Conservation (phyloP, 1,140 invertebrate species). For the Lycorma delicatula region DNA sequence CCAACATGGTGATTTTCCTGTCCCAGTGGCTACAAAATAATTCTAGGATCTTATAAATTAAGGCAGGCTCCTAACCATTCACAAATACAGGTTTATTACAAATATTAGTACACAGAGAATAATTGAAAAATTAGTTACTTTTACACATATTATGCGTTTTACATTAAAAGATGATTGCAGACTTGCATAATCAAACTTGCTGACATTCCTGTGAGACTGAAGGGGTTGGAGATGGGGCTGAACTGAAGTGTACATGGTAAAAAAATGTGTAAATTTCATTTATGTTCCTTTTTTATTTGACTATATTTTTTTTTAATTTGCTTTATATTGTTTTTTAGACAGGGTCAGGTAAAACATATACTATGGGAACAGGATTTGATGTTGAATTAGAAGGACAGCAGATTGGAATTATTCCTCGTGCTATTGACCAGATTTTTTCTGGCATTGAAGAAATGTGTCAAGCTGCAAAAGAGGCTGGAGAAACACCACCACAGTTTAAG, state of each 20-base stretch:
- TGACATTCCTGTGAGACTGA: too few relatives aligned
- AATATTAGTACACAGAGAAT: too few relatives aligned
- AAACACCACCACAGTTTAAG: slow-evolving; percentile 63
- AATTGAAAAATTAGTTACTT: too few relatives aligned
- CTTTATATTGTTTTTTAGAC: slow-evolving; percentile 60
- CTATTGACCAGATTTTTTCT: slow-evolving; percentile 81
- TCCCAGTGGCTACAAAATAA: too few relatives aligned
- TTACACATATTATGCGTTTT: too few relatives aligned
- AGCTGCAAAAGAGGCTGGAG: slow-evolving; percentile 47
- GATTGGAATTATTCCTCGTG: slow-evolving; percentile 87
- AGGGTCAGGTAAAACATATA: slow-evolving; percentile 95
- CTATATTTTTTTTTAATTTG: neutral
- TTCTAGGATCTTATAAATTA: too few relatives aligned
- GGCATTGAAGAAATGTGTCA: slow-evolving; percentile 62
- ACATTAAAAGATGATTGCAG: too few relatives aligned
- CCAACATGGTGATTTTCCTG: too few relatives aligned
- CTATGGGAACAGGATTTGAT: slow-evolving; percentile 98
- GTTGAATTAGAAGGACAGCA: slow-evolving; percentile 60
- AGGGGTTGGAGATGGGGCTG: too few relatives aligned
- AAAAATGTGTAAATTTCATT: slow-evolving; percentile 7
- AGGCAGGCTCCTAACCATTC: too few relatives aligned
- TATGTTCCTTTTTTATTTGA: neutral
- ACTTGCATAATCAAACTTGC: too few relatives aligned
- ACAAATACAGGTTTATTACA: too few relatives aligned
- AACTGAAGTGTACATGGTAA: slow-evolving; percentile 17